Conservation (phyloP, 2,888 invertebrate genomes). For the Mimachlamys varia region DNA sequence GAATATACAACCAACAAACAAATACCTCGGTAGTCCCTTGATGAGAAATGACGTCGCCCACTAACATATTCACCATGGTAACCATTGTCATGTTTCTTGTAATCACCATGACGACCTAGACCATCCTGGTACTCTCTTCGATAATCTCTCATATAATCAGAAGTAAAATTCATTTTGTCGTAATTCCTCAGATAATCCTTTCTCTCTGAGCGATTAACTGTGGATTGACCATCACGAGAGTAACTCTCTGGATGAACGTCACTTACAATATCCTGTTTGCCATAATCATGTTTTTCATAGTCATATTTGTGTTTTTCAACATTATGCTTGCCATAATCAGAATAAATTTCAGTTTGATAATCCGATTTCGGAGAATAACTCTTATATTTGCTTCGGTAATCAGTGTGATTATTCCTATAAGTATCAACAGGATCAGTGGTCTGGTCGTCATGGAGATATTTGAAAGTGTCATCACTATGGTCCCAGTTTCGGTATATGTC, state of each 20-base stretch:
- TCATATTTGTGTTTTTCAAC: background rate
- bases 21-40: background rate
- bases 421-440: background rate
- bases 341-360: background rate
- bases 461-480: conserved; percentile 4
- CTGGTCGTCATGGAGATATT: conserved; percentile 34
- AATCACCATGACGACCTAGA: conserved; percentile 28
- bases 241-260: background rate
- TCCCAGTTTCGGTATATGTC: conserved; percentile 1
- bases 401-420: background rate
- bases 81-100: background rate
- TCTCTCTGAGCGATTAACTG: background rate
- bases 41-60: background rate
- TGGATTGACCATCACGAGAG: background rate
- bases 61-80: background rate
- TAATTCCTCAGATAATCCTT: background rate
- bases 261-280: background rate
- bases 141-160: conserved; percentile 12
- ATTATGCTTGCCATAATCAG: background rate
- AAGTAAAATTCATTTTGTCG: background rate
- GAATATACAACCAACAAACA: background rate
- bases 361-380: background rate
- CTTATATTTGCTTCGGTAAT: background rate
- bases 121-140: background rate
- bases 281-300: background rate